These are phyloP conservation scores for Morone saxatilis DNA, from an alignment of 2,113 vertebrate species.

Conservation along the genomic window DNA sequence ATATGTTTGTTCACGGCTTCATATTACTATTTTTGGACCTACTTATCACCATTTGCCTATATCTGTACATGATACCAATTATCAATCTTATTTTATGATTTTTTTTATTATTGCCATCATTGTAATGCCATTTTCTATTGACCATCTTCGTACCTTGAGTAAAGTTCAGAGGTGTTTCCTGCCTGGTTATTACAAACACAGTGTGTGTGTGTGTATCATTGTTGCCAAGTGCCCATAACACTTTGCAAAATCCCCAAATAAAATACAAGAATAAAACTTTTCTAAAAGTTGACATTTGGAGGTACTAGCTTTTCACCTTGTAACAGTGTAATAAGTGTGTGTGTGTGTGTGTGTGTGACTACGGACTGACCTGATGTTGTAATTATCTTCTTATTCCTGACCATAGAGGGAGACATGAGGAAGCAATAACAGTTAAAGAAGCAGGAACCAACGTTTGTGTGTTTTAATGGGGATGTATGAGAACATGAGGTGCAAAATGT, in stretches of 20 bases:
- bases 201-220: not conserved
- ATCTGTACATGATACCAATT: conserved; percentile 1
- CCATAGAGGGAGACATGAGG: conserved; percentile 9
- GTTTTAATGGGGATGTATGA: conserved; percentile 38
- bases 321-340: not conserved
- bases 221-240: not conserved
- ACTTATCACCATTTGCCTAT: not conserved
- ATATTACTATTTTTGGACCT: not conserved
- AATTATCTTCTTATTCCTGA: conserved; percentile 19
- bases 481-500: conserved; percentile 49
- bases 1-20: too few relatives aligned
- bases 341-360: conserved; percentile 4
- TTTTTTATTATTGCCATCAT: not conserved
- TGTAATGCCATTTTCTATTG: not conserved
- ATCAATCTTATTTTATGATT: not conserved
- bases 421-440: conserved; percentile 53
- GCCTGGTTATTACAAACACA: conserved; percentile 2
- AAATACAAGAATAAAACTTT: not conserved
- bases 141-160: conserved; percentile 25
- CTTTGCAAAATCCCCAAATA: not conserved
- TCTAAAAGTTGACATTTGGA: not conserved
- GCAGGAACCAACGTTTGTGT: not conserved
- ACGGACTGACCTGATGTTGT: not conserved
- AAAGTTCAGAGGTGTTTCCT: conserved; percentile 5
- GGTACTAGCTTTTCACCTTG: not conserved